Conservation (phyloP, 2,113 vertebrate genomes). For the Grammomys surdaster region DNA sequence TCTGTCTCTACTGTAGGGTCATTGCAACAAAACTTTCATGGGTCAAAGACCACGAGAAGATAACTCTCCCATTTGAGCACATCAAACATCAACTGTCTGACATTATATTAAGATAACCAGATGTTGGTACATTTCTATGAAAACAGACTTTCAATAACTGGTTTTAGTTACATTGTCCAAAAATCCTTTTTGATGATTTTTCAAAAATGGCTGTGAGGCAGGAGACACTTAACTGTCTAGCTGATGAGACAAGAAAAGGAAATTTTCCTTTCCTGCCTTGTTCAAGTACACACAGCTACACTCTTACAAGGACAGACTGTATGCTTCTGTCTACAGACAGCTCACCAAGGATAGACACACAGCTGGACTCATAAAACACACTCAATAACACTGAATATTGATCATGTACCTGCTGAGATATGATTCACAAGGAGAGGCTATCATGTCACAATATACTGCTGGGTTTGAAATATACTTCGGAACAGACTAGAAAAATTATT, state of each 20-base stretch:
- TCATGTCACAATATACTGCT: not conserved
- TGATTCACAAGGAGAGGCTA: not conserved
- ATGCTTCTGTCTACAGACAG: not conserved
- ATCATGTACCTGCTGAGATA: not conserved
- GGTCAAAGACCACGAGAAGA: not conserved
- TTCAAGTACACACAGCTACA: not conserved
- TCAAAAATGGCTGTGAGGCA: not conserved
- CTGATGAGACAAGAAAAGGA: not conserved
- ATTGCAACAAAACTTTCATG: not conserved
- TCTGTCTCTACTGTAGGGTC: not conserved
- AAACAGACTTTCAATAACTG: constrained; percentile 18
- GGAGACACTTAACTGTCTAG: not conserved
- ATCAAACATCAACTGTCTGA: not conserved
- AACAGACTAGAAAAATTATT: not conserved
- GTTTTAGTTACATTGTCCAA: not conserved
- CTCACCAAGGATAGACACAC: not conserved
- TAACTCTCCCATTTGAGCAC: not conserved
- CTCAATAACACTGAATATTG: not conserved
- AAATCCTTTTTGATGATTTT: constrained; percentile 27
- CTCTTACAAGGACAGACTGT: not conserved
- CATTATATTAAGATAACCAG: not conserved
- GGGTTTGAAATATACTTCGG: not conserved
- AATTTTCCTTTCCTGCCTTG: not conserved
- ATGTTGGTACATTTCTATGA: not conserved
- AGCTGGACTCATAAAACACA: not conserved